phyloP scores from a whole-genome alignment of 1,140 invertebrate genomes.

The Eumaeus atala region DNA sequence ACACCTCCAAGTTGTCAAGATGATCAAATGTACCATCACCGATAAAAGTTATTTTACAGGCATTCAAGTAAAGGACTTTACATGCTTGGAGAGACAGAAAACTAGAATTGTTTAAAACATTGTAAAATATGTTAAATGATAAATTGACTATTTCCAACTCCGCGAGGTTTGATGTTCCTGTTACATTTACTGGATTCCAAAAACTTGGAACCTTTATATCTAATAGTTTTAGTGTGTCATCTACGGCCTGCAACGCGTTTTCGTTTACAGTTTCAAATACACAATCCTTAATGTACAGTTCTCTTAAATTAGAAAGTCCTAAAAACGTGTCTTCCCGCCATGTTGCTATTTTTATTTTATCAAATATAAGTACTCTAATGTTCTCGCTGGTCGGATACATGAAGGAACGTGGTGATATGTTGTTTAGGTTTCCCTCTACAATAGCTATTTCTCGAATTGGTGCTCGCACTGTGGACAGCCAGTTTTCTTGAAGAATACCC shows the following conservation, averaged over 20 bases:
- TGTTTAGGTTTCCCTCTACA: slow-evolving; percentile 43
- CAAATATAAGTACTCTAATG: slow-evolving; percentile 33
- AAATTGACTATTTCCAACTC: slow-evolving; percentile 42
- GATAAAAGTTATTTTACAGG: slow-evolving; percentile 44
- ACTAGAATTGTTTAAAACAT: slow-evolving; percentile 34
- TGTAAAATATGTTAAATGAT: slow-evolving; percentile 43
- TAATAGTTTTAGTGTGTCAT: slow-evolving; percentile 39
- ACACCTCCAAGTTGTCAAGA: slow-evolving; percentile 39
- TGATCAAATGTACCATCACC: slow-evolving; percentile 49
- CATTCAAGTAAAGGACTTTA: slow-evolving; percentile 44
- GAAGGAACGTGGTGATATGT: slow-evolving; percentile 44
- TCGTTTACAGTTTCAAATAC: slow-evolving; percentile 29
- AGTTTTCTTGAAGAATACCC: slow-evolving; percentile 39
- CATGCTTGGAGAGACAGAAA: slow-evolving; percentile 42
- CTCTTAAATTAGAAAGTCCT: slow-evolving; percentile 40
- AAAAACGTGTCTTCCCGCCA: slow-evolving; percentile 39
- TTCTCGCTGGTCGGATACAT: slow-evolving; percentile 34
- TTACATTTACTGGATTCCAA: slow-evolving; percentile 49
- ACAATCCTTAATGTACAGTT: slow-evolving; percentile 38
- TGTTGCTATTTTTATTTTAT: slow-evolving; percentile 33
- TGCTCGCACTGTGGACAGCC: slow-evolving; percentile 34
- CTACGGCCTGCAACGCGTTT: slow-evolving; percentile 36
- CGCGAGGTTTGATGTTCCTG: slow-evolving; percentile 32
- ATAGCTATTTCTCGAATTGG: slow-evolving; percentile 39
- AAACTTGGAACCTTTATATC: slow-evolving; percentile 34